These are phyloP conservation scores for Conchocele bisecta DNA, from an alignment of 2,888 invertebrate genomes.

Conservation along the genomic window DNA sequence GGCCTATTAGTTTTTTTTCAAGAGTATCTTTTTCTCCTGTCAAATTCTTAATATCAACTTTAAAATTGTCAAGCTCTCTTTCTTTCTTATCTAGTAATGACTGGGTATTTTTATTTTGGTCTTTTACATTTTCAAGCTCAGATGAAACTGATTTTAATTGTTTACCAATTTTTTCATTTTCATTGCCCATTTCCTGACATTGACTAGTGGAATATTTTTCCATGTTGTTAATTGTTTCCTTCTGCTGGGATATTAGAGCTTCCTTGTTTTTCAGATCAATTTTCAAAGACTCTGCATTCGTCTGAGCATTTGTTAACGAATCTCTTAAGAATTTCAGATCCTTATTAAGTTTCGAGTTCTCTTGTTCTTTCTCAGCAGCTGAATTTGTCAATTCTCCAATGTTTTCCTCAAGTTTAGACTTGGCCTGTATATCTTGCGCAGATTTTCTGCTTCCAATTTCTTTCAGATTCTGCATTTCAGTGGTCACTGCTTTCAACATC, in stretches of 20 bases:
- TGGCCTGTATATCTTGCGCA: conserved; percentile 49
- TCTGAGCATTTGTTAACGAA: conserved; percentile 55
- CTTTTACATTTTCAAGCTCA: conserved; percentile 48
- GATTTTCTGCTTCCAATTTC: conserved; percentile 39
- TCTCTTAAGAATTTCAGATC: conserved; percentile 57
- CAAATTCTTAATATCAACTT: conserved; percentile 48
- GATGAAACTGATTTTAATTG: conserved; percentile 32
- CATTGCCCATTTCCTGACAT: conserved; percentile 23
- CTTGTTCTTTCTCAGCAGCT: conserved; percentile 34
- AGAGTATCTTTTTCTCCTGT: conserved; percentile 44
- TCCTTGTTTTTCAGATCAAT: conserved; percentile 52
- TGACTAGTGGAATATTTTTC: conserved; percentile 49
- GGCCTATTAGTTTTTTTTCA: conserved; percentile 37
- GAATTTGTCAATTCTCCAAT: conserved; percentile 37
- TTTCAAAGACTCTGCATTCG: conserved; percentile 45
- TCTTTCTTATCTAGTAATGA: conserved; percentile 52
- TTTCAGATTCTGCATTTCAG: conserved; percentile 51
- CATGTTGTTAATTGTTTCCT: conserved; percentile 33
- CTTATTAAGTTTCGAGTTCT: conserved; percentile 41
- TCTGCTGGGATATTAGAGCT: conserved; percentile 26
- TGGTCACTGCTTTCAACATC: conserved; percentile 39
- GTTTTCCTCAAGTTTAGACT: conserved; percentile 51
- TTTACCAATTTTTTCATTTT: conserved; percentile 23
- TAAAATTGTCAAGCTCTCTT: conserved; percentile 47
- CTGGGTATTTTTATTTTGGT: conserved; percentile 57